These are phyloP conservation scores for Danio kyathit DNA, from an alignment of 2,797 vertebrate genomes.

Conservation along the genomic window DNA sequence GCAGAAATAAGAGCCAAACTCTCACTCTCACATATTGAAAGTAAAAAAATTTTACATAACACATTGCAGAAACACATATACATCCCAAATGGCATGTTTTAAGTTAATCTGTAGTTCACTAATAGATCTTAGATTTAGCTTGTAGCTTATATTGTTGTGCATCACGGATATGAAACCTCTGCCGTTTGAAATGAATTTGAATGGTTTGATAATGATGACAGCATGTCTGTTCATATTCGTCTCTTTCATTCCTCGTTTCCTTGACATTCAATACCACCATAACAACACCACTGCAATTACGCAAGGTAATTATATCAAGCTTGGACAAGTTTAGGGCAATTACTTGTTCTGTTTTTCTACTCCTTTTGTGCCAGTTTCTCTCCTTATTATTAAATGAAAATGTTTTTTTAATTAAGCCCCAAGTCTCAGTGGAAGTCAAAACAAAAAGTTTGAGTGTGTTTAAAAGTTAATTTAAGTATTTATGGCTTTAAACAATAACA, in stretches of 20 bases:
- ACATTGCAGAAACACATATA: no score
- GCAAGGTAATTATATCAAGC: slow-evolving; percentile 3
- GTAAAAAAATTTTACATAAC: no score
- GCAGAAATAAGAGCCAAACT: no score
- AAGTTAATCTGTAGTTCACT: no score
- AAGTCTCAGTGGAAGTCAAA: not conserved
- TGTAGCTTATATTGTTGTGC: no score
- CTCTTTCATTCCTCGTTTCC: slow-evolving; percentile 4
- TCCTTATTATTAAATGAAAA: not conserved
- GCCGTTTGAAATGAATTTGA: not conserved
- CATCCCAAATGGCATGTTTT: no score
- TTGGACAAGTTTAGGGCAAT: slow-evolving; percentile 3
- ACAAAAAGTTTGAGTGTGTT: not conserved
- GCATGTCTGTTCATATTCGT: not conserved
- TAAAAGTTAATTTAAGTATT: not conserved
- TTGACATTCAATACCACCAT: not conserved
- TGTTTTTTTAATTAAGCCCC: not conserved
- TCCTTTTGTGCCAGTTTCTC: not conserved
- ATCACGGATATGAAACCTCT: no score
- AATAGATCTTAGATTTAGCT: no score
- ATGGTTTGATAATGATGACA: not conserved
- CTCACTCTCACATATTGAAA: no score
- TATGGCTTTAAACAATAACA: not conserved
- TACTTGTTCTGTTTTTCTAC: not conserved
- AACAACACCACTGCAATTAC: slow-evolving; percentile 12